phyloP scores from a whole-genome alignment of 2,888 invertebrate genomes.

The Lasioglossum zephyrum region DNA sequence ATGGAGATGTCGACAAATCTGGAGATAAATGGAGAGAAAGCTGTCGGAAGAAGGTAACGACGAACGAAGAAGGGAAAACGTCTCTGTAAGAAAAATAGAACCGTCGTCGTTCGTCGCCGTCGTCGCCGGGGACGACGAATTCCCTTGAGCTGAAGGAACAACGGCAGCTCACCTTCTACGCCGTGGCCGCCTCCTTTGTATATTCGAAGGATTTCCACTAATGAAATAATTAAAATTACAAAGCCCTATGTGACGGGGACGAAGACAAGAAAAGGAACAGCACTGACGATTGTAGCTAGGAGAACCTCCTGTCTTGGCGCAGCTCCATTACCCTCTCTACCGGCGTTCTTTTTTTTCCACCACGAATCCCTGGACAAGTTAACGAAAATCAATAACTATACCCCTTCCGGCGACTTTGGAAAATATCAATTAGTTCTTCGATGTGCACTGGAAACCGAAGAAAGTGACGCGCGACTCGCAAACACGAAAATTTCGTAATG shows the following conservation, averaged over 20 bases:
- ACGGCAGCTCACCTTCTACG: slow-evolving; percentile 50
- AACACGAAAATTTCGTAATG: background rate
- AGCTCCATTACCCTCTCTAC: slow-evolving; percentile 17
- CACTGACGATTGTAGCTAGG: slow-evolving; percentile 22
- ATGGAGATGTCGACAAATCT: slow-evolving; percentile 40
- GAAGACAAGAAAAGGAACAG: slow-evolving; percentile 37
- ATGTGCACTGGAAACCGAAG: background rate
- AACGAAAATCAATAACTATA: slow-evolving; percentile 57
- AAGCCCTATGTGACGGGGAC: slow-evolving; percentile 58
- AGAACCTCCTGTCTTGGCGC: slow-evolving; percentile 22
- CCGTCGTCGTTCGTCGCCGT: slow-evolving; percentile 29
- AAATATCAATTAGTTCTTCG: background rate
- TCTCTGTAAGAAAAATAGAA: slow-evolving; percentile 63
- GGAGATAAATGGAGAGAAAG: slow-evolving; percentile 18
- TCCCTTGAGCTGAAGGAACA: slow-evolving; percentile 62
- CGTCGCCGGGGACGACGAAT: slow-evolving; percentile 47
- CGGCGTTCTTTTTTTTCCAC: slow-evolving; percentile 24
- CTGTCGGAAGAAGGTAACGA: slow-evolving; percentile 1
- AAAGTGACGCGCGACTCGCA: background rate
- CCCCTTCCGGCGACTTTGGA: background rate
- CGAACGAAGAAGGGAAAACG: slow-evolving; percentile 15
- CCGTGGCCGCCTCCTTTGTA: slow-evolving; percentile 66
- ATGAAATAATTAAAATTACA: slow-evolving; percentile 74
- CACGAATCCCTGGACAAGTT: slow-evolving; percentile 36
- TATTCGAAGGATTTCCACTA: slow-evolving; percentile 72